Base-by-base conservation (phyloP, 92 coral and sea anemone genomes). In the Siderastrea siderea region DNA sequence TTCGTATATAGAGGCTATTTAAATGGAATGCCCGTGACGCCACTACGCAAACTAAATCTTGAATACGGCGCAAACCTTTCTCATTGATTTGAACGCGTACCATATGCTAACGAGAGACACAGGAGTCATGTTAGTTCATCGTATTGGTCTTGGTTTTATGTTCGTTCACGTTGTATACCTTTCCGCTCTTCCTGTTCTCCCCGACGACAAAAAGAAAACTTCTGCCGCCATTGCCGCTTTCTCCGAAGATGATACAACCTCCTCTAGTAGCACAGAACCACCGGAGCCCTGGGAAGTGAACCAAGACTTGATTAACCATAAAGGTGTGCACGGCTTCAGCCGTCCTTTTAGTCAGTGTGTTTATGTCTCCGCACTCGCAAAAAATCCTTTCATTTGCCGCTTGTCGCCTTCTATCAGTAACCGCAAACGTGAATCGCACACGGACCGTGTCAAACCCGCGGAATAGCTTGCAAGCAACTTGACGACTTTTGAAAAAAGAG, bases 271-370 rank as follows among this genome's bases (percentile, higher is more conserved):
- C 64, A 44, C 78, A 13, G 84, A 81, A 50, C 84, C 87, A n/a
- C 93, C 85, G 70, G 98, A 98, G 77, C 98, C 98, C 55, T 98
- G 99, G 99, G 96, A 98, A 75, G 96, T 98, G 67, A 98, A 98
- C 90, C 90, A 95, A 92, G 91, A 92, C 82, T 81, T 86, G 89
- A 79, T 81, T 54, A 68, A 48, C 80, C 82, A 60, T 58, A 77
- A 87, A 93, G 91, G 94, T 93, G 93, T 84, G 94, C 86, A 66
- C 82, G 72, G 68, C 85, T 83, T 73, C 78, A 58, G 87, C 60
- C 87, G 51, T 83, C 61, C 61, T 73, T 84, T 74, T 6, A 73
- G 76, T 73, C 72, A 51, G 80, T 62, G 87, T 64, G 71, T 63
- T 84, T 84, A 83, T 71, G 69, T 84, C 87, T 73, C 80, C 70